Percentiles rank a stretch among this genome's conserved stretches.
phyloP scores from a whole-genome alignment of 2,113 vertebrate species.

The Zeus faber region DNA sequence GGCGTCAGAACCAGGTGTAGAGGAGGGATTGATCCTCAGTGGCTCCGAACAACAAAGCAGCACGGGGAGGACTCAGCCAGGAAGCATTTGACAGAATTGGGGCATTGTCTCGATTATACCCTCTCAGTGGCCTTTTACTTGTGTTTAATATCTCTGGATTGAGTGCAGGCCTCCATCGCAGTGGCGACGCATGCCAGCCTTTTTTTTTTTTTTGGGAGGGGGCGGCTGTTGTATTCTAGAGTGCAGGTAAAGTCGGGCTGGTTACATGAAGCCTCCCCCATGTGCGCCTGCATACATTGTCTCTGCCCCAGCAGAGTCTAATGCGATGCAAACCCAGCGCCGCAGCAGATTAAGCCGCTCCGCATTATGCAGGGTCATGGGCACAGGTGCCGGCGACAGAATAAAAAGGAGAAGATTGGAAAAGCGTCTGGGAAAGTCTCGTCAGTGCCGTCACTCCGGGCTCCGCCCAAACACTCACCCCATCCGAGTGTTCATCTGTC shows the following conservation, averaged over 20 bases:
- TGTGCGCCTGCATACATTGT: slow-evolving; percentile 32
- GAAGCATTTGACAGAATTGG: slow-evolving; percentile 67
- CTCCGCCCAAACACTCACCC: no score
- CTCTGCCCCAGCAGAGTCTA: slow-evolving; percentile 22
- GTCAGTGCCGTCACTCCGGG: no score
- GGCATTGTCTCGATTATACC: slow-evolving; percentile 59
- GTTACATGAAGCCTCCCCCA: slow-evolving; percentile 18
- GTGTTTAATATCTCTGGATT: slow-evolving; percentile 49
- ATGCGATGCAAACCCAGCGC: slow-evolving; percentile 22
- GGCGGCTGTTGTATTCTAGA: no score
- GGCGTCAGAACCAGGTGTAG: slow-evolving; percentile 52
- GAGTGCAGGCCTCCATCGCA: slow-evolving; percentile 36
- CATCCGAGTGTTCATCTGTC: no score
- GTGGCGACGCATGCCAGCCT: slow-evolving; percentile 8
- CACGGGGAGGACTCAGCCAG: slow-evolving; percentile 35
- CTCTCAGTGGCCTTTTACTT: slow-evolving; percentile 58
- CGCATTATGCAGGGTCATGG: slow-evolving; percentile 60
- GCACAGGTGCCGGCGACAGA: slow-evolving; percentile 51
- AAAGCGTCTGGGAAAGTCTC: no score
- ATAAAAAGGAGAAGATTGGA: slow-evolving; percentile 36
- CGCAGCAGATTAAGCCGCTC: slow-evolving; percentile 38
- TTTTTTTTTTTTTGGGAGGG: not conserved
- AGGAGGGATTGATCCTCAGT: slow-evolving; percentile 59
- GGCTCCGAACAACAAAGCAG: slow-evolving; percentile 46
- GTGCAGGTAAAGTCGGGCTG: slow-evolving; percentile 29